Evolutionary conservation across 2,888 invertebrate species (phyloP), one percentile per base, ranked within the genome.

Genomic region (Caenorhabditis virilis): DNA sequence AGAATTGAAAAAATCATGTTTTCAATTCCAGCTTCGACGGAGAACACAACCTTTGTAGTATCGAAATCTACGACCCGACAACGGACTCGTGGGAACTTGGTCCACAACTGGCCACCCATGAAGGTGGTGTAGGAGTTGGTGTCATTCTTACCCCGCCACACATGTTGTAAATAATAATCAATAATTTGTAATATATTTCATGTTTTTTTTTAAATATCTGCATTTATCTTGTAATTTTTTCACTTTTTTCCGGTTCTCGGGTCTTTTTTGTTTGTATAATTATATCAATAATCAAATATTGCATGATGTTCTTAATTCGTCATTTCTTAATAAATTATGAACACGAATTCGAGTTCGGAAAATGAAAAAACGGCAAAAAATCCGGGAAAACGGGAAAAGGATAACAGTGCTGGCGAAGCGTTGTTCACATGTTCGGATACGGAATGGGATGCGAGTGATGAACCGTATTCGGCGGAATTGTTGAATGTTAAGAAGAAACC

Each of bases 121-220:
- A 92, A 83, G 92, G 92, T 1, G 92, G 92, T 1, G 92, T 92
- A 0, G 91, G 91, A n/a, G 90, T 91, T 23, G 92, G 91, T 0
- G 91, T 92, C 5, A 89, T 92, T 73, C 89, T 89, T 23, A 60
- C 71, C 26, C 74, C 74, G 2, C 67, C 71, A 9, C 43, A 45
- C 20, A 51, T 68, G 61, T 46, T 64, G 36, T 52, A 18, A 38
- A 38, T 18, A 18, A 20, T 18, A 7, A 38, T n/a, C n/a, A n/a
- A n/a, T n/a, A n/a, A n/a, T n/a, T n/a, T n/a, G n/a, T n/a, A n/a
- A n/a, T n/a, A n/a, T n/a, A n/a, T n/a, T n/a, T n/a, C n/a, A n/a
- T n/a, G n/a, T n/a, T n/a, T n/a, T n/a, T n/a, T n/a, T n/a, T n/a
- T n/a, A n/a, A n/a, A n/a, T n/a, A n/a, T n/a, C n/a, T n/a, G n/a